Percentiles rank a stretch among this genome's conserved stretches.
These are phyloP conservation scores for Eristalis tenax DNA, from an alignment of 2,888 invertebrate genomes.

Conservation along the genomic window DNA sequence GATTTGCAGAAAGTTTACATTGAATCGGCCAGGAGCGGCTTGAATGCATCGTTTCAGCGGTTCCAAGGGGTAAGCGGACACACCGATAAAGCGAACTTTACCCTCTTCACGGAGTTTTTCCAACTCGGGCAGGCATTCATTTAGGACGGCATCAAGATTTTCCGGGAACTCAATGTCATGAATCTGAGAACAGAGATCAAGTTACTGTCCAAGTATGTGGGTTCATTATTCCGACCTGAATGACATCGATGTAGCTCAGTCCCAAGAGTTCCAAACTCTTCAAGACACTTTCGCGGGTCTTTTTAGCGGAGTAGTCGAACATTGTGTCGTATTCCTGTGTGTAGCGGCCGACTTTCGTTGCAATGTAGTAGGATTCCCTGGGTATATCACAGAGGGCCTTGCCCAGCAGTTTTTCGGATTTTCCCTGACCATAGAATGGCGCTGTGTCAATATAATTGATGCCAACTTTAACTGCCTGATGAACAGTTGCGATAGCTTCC, in stretches of 20 bases:
- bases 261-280: constrained; percentile 88
- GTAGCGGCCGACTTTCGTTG: constrained; percentile 96
- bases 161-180: constrained; percentile 95
- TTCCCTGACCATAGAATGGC: constrained; percentile 95
- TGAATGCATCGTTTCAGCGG: constrained; percentile 88
- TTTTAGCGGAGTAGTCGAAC: constrained; percentile 93
- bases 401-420: constrained; percentile 91
- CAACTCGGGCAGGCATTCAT: constrained; percentile 93
- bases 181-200: constrained; percentile 83
- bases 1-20: constrained; percentile 75
- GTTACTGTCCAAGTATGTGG: background rate
- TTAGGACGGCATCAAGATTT: constrained; percentile 87
- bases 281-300: constrained; percentile 88
- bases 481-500: constrained; percentile 87
- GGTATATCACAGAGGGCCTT: constrained; percentile 91
- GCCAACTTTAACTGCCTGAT: constrained; percentile 88
- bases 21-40: constrained; percentile 82
- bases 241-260: constrained; percentile 92
- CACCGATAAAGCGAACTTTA: constrained; percentile 90
- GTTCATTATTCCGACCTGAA: constrained; percentile 85
- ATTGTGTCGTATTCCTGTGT: constrained; percentile 86
- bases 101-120: constrained; percentile 88
- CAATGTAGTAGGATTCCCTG: constrained; percentile 91
- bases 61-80: constrained; percentile 92
- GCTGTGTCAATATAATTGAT: constrained; percentile 96